Conservation (phyloP, 1,140 invertebrate species). For the Ceratina calcarata region DNA sequence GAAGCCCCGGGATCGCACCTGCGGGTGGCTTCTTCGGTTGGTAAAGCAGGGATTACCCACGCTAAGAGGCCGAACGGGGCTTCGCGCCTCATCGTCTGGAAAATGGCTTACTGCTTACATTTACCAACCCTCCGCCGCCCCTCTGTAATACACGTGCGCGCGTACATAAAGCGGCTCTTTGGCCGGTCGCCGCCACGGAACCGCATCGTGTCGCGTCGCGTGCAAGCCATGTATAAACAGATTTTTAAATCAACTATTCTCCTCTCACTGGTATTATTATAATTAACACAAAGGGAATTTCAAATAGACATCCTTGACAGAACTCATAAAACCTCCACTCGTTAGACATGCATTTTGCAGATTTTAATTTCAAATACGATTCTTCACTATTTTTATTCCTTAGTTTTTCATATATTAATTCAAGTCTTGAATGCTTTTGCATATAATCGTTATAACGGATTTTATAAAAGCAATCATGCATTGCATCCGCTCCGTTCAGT, state of each 20-base stretch:
- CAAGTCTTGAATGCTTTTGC: no score
- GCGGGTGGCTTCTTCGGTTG: conserved; percentile 76
- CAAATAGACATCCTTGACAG: not conserved
- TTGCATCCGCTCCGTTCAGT: no score
- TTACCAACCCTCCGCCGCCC: conserved; percentile 62
- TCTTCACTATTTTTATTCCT: no score
- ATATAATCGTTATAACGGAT: no score
- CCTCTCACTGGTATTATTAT: not conserved
- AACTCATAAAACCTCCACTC: not conserved
- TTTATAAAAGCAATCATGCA: no score
- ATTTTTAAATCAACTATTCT: conserved; percentile 9
- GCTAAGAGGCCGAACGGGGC: conserved; percentile 77
- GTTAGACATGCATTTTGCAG: not conserved
- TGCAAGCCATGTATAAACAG: conserved; percentile 1
- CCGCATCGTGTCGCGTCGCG: conserved; percentile 7
- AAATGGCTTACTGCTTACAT: conserved; percentile 81
- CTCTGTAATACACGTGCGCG: conserved; percentile 25
- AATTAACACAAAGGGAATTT: conserved; percentile 3
- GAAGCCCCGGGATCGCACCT: conserved; percentile 74
- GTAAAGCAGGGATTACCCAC: conserved; percentile 78
- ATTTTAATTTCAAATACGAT: no score
- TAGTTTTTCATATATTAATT: no score
- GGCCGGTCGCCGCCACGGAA: not conserved
- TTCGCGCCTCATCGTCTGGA: conserved; percentile 81
- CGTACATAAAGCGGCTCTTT: conserved; percentile 26